Percentiles rank a stretch among this genome's conserved stretches.
These are phyloP conservation scores for Eupeodes corollae DNA, from an alignment of 1,140 invertebrate genomes.

Conservation along the genomic window DNA sequence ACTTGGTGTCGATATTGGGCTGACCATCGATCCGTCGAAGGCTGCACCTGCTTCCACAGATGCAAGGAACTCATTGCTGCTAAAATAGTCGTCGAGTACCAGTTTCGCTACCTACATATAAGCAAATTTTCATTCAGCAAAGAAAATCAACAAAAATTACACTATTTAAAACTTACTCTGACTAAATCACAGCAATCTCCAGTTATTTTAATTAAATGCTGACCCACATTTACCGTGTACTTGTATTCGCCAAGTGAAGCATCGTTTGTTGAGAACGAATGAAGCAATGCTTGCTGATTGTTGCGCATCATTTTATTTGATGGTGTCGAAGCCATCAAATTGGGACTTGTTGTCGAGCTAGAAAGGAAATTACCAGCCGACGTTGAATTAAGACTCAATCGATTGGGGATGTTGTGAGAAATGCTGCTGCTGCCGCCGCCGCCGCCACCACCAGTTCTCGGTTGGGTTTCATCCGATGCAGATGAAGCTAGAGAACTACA, in stretches of 20 bases:
- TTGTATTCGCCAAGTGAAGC: constrained; percentile 74
- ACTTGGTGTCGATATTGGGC: constrained; percentile 30
- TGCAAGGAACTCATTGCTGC: constrained; percentile 33
- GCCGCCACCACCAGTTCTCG: constrained; percentile 25
- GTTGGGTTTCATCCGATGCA: constrained; percentile 56
- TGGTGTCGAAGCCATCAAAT: constrained; percentile 30
- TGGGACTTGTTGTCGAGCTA: constrained; percentile 10
- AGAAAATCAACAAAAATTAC: constrained; percentile 4
- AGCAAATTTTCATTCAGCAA: background rate
- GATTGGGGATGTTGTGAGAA: constrained; percentile 17
- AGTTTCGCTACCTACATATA: constrained; percentile 64
- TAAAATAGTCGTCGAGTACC: constrained; percentile 73
- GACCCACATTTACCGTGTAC: constrained; percentile 70
- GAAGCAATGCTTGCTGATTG: constrained; percentile 50
- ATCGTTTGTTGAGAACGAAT: constrained; percentile 73
- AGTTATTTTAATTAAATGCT: constrained; percentile 70
- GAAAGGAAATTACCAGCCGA: constrained; percentile 1
- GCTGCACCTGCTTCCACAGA: constrained; percentile 34
- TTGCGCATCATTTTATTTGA: constrained; percentile 40
- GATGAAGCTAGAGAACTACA: constrained; percentile 61
- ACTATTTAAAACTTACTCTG: constrained; percentile 45
- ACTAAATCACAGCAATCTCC: constrained; percentile 72
- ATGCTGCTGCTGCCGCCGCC: constrained; percentile 12
- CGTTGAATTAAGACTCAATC: constrained; percentile 36
- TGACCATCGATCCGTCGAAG: constrained; percentile 27